Evolutionary conservation across 1,140 invertebrate species (phyloP).

Genomic region (Plodia interpunctella): DNA sequence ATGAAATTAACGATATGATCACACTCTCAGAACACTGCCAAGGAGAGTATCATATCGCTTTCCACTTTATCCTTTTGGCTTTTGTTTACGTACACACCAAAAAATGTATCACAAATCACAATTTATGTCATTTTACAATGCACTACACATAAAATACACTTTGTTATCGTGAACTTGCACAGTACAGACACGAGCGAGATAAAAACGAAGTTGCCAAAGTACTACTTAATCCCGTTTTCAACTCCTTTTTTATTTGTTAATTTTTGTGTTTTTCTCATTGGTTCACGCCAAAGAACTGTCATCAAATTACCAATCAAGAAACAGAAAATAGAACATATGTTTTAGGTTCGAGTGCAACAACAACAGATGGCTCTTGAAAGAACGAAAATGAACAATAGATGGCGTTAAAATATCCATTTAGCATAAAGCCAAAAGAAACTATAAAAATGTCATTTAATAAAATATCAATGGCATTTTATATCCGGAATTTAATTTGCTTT

Average conservation of each 20-base stretch:
- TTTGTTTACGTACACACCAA: constrained; percentile 41
- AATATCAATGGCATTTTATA: too few species aligned
- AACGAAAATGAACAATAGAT: too few species aligned
- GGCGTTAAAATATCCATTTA: too few species aligned
- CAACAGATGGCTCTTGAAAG: too few species aligned
- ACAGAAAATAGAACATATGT: not conserved
- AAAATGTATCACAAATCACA: constrained; percentile 52
- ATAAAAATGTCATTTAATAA: too few species aligned
- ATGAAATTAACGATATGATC: constrained; percentile 67
- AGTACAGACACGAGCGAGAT: constrained; percentile 45
- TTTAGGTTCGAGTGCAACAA: too few species aligned
- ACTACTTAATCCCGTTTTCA: not conserved
- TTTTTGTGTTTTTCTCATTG: not conserved
- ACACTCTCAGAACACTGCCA: constrained; percentile 77
- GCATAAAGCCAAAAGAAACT: too few species aligned
- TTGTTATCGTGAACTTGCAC: constrained; percentile 69
- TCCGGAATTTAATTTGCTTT: too few species aligned
- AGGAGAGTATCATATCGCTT: constrained; percentile 76
- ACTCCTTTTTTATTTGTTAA: not conserved
- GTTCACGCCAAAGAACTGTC: not conserved
- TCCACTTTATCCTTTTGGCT: constrained; percentile 37
- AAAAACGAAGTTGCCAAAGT: constrained; percentile 10
- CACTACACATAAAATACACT: constrained; percentile 67
- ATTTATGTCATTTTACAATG: constrained; percentile 70
- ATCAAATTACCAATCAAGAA: not conserved